Evolutionary conservation across 2,113 vertebrate genomes (phyloP), one percentile per base, ranked within the genome.

Genomic region (Mixornis gularis): DNA sequence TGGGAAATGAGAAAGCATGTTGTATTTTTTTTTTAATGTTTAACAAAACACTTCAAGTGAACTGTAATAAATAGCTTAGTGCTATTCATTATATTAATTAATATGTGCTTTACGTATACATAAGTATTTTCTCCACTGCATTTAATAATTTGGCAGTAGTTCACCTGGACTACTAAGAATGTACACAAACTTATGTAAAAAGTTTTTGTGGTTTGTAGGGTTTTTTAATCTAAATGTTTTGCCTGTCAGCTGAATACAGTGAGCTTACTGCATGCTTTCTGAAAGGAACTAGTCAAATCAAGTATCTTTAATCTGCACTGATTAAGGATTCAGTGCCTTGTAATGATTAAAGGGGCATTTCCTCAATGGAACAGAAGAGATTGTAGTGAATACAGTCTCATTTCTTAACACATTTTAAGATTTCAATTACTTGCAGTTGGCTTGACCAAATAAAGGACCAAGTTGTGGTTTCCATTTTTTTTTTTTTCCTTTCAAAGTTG

Each of bases 41-140:
- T 58, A 79, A 89, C 10, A 62, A 44, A 88, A 56, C 6, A 81
- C 21, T 66, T 29, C 1, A 76, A 30, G 6, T 36, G 32, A 76
- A 38, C 22, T 11, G 15, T 8, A 38, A 51, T 43, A 58, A 65
- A 59, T 5, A 63, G 38, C 30, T 46, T 43, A 13, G 7, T 38
- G 8, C 20, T 51, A 38, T 17, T 65, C 1, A 18, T n/a, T 44
- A 24, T 7, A 65, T 32, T 79, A 17, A 26, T 40, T 40, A 68
- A 17, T 32, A 38, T 0, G 3, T 60, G 10, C 19, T 52, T 65
- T 25, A 52, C 0, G 0, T 29, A 51, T 15, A 36, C 6, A 32
- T 17, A 17, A 25, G 7, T 10, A 72, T 27, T 19, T 71, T 90
- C 13, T 53, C 9, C 13, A 13, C 10, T 60, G 19, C 16, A 38